phyloP scores from a whole-genome alignment of 2,797 vertebrate genomes.

The Lepidocolaptes lacrymiger region DNA sequence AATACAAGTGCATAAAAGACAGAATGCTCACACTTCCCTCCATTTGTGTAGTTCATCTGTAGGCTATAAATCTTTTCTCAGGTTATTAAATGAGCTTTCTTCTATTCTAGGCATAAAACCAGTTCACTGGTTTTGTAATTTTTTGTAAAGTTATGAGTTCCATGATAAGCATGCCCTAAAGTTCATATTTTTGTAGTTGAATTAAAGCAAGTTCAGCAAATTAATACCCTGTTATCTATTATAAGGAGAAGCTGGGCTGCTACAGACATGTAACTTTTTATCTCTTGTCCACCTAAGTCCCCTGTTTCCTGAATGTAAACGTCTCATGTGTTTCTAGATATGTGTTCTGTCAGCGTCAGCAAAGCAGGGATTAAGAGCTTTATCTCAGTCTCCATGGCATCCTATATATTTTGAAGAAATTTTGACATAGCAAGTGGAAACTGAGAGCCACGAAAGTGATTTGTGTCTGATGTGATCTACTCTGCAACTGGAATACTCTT shows the following conservation, averaged over 20 bases:
- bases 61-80: neutral
- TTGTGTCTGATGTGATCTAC: neutral
- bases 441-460: neutral
- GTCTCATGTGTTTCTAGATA: neutral
- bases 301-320: neutral
- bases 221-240: neutral
- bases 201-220: neutral
- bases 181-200: neutral
- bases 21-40: neutral
- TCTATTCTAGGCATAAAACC: neutral
- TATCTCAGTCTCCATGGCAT: neutral
- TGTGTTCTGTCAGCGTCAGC: neutral
- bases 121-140: neutral
- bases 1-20: neutral
- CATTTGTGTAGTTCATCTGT: neutral
- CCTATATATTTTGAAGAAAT: neutral
- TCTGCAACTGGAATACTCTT: neutral
- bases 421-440: neutral
- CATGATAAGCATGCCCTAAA: neutral
- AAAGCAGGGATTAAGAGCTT: slow-evolving; percentile 8
- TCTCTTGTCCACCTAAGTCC: neutral
- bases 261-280: neutral
- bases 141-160: neutral
- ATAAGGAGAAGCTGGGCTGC: neutral
- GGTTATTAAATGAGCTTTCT: neutral